Evolutionary conservation across 2,888 invertebrate genomes (phyloP), one percentile per base, ranked within the genome.

Genomic region (Chromoteleia sp.): DNA sequence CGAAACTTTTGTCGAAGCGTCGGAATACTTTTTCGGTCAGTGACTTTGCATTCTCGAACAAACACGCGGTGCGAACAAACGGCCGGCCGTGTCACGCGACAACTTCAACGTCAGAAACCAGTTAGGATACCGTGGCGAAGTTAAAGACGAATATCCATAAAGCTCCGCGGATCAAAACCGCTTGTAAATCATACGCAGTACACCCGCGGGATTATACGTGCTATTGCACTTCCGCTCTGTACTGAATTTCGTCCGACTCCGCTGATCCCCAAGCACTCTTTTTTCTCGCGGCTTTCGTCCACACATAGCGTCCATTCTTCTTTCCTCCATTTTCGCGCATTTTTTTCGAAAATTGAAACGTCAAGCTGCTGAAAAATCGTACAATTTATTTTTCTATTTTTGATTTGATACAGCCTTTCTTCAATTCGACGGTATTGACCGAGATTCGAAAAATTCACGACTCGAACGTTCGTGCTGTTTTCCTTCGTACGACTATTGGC

Each of bases 181-280:
- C 80, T 59, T 39, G 76, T 82, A 82, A 77, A 84, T 84, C 82
- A 82, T 81, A 75, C 78, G 52, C 67, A 81, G 82, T 73, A 48
- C 73, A 82, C 84, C 78, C 84, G 45, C 54, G 81, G 82, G 84
- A 76, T 76, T 78, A 71, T 68, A 84, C 82, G 82, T 82, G 73
- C 74, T 65, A 82, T 78, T 70, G 76, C 76, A 75, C 78, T 80
- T 79, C 63, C 71, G 58, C 30, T 77, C 48, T 59, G 77, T 73
- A 77, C 67, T 68, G 61, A 75, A 83, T 84, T 84, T 80, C 67
- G 73, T 50, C 52, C 80, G 8, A 78, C 79, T 71, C 63, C 76
- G 36, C 77, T 2, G 12, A 48, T 68, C 70, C 75, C 76, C 52
- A 30, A 65, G 67, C 48, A 43, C 76, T 63, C 59, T 61, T 82